phyloP scores from a whole-genome alignment of 2,113 vertebrate species.

The Ptilorrhoa leucosticta region DNA sequence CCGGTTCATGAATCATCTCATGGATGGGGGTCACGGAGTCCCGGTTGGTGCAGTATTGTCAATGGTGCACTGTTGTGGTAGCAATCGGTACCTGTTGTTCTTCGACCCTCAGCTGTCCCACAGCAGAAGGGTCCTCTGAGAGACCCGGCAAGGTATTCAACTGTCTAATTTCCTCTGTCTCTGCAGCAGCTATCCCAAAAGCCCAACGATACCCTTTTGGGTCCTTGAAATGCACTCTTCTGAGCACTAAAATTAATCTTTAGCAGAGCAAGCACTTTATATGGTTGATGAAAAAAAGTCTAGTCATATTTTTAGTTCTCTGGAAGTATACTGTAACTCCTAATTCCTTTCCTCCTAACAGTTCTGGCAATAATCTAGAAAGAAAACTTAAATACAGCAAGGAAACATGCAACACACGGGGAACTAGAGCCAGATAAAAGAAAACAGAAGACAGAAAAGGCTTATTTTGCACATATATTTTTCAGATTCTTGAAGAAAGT shows the following conservation, averaged over 20 bases:
- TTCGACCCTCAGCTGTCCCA: background rate
- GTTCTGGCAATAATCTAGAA: background rate
- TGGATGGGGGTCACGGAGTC: background rate
- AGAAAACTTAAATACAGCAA: background rate
- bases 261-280: background rate
- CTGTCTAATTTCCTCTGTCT: background rate
- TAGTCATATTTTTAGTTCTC: background rate
- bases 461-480: background rate
- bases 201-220: background rate
- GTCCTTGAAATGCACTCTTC: background rate
- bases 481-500: background rate
- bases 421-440: background rate
- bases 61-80: background rate
- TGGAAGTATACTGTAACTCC: background rate
- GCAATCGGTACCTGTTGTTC: background rate
- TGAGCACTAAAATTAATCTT: background rate
- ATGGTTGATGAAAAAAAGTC: background rate
- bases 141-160: background rate
- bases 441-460: background rate
- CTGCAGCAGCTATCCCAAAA: background rate
- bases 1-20: background rate
- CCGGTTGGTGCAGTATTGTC: background rate
- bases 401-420: background rate
- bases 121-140: background rate
- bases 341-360: background rate